These are phyloP conservation scores for Euplagia quadripunctaria DNA, from an alignment of 2,888 invertebrate genomes.

Conservation along the genomic window DNA sequence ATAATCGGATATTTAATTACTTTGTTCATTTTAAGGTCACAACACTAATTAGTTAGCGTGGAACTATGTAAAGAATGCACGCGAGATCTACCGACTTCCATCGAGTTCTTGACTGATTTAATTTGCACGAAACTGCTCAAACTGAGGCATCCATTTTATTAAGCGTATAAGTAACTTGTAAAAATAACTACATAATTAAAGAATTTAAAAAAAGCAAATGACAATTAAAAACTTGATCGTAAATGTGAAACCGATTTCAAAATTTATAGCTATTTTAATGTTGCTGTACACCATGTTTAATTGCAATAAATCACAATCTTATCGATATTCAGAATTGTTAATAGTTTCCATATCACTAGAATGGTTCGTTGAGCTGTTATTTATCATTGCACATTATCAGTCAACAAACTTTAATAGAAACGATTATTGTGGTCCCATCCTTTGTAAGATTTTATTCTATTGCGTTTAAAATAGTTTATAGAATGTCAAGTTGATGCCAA, in stretches of 20 bases:
- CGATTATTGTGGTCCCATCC: slow-evolving; percentile 38
- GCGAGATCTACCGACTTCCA: slow-evolving; percentile 66
- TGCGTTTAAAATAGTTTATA: slow-evolving; percentile 1
- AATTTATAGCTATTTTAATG: slow-evolving; percentile 27
- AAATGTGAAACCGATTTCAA: slow-evolving; percentile 38
- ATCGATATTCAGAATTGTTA: slow-evolving; percentile 54
- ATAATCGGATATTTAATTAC: slow-evolving; percentile 37
- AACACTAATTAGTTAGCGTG: slow-evolving; percentile 64
- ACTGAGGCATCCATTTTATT: slow-evolving; percentile 37
- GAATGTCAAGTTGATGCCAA: not conserved
- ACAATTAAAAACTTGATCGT: slow-evolving; percentile 1
- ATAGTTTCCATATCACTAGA: slow-evolving; percentile 53
- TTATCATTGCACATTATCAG: slow-evolving; percentile 57
- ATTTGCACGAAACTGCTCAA: slow-evolving; percentile 68
- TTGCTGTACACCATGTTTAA: slow-evolving; percentile 30
- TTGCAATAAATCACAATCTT: slow-evolving; percentile 51
- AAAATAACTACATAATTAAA: not conserved
- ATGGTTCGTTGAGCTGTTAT: slow-evolving; percentile 48
- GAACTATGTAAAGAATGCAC: slow-evolving; percentile 74
- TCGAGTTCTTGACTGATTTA: slow-evolving; percentile 64
- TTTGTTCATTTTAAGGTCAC: slow-evolving; percentile 63
- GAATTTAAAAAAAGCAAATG: not conserved
- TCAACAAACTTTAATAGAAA: slow-evolving; percentile 58
- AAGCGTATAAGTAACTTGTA: slow-evolving; percentile 12
- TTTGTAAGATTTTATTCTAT: slow-evolving; percentile 21